phyloP scores from a whole-genome alignment of 2,797 vertebrate genomes.

The Pampus argenteus region DNA sequence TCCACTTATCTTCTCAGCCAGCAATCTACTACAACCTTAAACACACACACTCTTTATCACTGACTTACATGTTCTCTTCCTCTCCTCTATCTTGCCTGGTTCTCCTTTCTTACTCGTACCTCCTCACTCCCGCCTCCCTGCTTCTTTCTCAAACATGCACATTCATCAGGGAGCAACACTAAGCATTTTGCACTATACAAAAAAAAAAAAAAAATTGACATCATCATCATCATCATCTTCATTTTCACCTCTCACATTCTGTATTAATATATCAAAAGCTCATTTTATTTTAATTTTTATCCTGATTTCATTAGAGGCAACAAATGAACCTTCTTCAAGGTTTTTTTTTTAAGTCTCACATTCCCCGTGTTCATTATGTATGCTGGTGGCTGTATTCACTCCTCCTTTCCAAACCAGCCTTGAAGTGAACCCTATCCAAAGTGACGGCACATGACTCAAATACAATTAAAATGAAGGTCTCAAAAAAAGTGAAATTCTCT shows the following conservation, averaged over 20 bases:
- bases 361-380: too few species aligned
- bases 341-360: too few species aligned
- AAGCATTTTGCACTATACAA: background rate
- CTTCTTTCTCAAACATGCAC: constrained; percentile 10
- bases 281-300: too few species aligned
- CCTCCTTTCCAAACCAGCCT: too few species aligned
- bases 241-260: background rate
- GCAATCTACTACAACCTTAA: constrained; percentile 74
- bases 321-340: too few species aligned
- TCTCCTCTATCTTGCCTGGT: constrained; percentile 23
- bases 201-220: too few species aligned
- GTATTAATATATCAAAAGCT: background rate
- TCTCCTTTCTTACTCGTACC: constrained; percentile 11
- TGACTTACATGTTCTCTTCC: constrained; percentile 56
- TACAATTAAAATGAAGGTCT: too few species aligned
- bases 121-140: background rate
- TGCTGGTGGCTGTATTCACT: too few species aligned
- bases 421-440: too few species aligned
- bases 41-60: constrained; percentile 69
- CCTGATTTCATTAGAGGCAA: too few species aligned
- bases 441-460: too few species aligned
- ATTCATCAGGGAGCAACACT: background rate
- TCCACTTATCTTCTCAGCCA: constrained; percentile 76
- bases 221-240: background rate
- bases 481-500: too few species aligned